phyloP scores from a whole-genome alignment of 2,888 invertebrate species.

The Octodonta nipae region DNA sequence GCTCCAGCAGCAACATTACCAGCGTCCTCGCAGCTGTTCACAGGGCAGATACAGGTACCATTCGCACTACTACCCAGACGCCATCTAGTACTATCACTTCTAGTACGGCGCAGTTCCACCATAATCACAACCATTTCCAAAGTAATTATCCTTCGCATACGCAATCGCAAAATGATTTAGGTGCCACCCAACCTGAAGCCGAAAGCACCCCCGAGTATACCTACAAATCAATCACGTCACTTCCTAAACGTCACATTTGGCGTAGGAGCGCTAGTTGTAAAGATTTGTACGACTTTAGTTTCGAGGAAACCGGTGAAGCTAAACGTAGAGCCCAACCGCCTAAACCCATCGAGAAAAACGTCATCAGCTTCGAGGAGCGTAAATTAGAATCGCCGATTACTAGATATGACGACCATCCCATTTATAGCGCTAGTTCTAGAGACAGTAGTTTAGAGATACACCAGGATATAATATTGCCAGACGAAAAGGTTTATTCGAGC shows the following conservation, averaged over 20 bases:
- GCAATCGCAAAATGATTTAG: conserved; percentile 35
- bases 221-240: conserved; percentile 23
- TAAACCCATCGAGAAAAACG: conserved; percentile 32
- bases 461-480: conserved; percentile 48
- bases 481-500: conserved; percentile 68
- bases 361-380: conserved; percentile 30
- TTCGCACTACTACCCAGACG: conserved; percentile 37
- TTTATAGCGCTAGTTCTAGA: conserved; percentile 50
- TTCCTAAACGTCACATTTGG: conserved; percentile 46
- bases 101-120: too few relatives aligned
- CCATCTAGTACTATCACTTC: conserved; percentile 50
- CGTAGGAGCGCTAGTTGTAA: conserved; percentile 72
- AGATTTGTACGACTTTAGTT: conserved; percentile 65
- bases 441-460: conserved; percentile 50
- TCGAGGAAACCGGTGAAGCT: conserved; percentile 55
- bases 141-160: conserved; percentile 32
- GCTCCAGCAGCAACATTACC: conserved; percentile 36
- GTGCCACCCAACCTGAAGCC: conserved; percentile 15
- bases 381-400: conserved; percentile 57
- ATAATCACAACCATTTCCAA: conserved; percentile 14
- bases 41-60: conserved; percentile 37
- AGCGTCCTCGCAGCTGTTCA: conserved; percentile 42
- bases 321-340: conserved; percentile 43
- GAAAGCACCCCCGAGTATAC: conserved; percentile 23
- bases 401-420: conserved; percentile 54